A percentile compares a stretch with the other conserved stretches of the same genome.
Evolutionary conservation across 2,113 vertebrate genomes (phyloP).

Genomic region (Caranx melampygus): DNA sequence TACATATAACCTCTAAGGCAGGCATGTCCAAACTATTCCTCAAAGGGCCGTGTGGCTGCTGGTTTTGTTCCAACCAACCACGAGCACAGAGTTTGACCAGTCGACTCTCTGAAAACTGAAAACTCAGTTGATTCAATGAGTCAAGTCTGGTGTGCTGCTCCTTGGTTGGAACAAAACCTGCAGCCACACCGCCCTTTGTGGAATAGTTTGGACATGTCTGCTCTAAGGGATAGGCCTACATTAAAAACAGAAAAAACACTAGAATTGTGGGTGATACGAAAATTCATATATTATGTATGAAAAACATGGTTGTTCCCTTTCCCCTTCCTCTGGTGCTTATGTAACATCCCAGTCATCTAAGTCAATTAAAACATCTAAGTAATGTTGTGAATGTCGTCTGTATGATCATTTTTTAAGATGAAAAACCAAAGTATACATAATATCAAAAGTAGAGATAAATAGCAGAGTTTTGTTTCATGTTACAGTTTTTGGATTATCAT

Average conservation of each 20-base stretch:
- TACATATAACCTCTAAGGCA: background rate
- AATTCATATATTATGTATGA: background rate
- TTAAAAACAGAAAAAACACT: slow-evolving; percentile 14
- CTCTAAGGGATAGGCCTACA: no score
- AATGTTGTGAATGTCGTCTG: background rate
- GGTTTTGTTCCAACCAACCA: no score
- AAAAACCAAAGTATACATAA: slow-evolving; percentile 18
- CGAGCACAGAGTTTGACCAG: no score
- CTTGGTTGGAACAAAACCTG: no score
- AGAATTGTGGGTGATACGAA: slow-evolving; percentile 31
- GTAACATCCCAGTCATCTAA: slow-evolving; percentile 40
- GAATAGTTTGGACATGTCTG: no score
- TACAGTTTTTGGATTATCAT: slow-evolving; percentile 9
- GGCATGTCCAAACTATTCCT: background rate
- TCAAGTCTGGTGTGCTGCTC: no score
- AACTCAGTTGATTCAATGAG: no score
- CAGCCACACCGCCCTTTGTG: no score
- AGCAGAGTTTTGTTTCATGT: background rate
- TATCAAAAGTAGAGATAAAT: background rate
- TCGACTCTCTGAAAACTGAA: no score
- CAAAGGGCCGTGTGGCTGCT: no score
- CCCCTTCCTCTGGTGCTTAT: slow-evolving; percentile 52
- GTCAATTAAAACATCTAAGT: slow-evolving; percentile 39
- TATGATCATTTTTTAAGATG: slow-evolving; percentile 1
- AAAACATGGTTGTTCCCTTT: slow-evolving; percentile 41